phyloP scores from a whole-genome alignment of 2,113 vertebrate species.

The Holacanthus passer region DNA sequence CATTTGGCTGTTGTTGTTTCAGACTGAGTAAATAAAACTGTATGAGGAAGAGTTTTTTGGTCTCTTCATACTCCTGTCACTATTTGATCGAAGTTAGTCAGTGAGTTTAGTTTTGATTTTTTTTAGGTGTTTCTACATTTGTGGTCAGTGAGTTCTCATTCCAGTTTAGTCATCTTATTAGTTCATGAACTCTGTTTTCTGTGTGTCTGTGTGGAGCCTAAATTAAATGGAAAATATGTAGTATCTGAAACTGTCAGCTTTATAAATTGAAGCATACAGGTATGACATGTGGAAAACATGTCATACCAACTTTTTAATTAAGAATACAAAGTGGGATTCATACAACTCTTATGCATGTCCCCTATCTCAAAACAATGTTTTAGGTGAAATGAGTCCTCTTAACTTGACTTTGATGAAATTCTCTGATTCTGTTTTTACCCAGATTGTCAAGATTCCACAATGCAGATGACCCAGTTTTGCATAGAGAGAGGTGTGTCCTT shows the following conservation, averaged over 20 bases:
- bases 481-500: constrained; percentile 73
- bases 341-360: background rate
- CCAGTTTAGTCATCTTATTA: background rate
- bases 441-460: constrained; percentile 73
- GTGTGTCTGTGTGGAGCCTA: background rate
- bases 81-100: background rate
- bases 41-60: background rate
- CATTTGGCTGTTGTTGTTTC: background rate
- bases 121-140: background rate
- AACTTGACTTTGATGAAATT: background rate
- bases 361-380: background rate
- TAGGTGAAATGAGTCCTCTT: background rate
- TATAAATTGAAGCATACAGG: no score
- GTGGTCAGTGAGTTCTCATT: background rate
- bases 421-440: constrained; percentile 10
- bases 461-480: constrained; percentile 73
- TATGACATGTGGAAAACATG: no score
- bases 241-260: no score
- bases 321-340: no score
- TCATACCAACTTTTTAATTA: no score
- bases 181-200: background rate
- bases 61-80: background rate
- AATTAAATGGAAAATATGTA: background rate
- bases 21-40: background rate
- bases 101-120: background rate